A percentile compares a stretch with the other conserved stretches of the same genome.
Evolutionary conservation across 2,797 vertebrate genomes (phyloP).

Genomic region (Pteropus rufus): DNA sequence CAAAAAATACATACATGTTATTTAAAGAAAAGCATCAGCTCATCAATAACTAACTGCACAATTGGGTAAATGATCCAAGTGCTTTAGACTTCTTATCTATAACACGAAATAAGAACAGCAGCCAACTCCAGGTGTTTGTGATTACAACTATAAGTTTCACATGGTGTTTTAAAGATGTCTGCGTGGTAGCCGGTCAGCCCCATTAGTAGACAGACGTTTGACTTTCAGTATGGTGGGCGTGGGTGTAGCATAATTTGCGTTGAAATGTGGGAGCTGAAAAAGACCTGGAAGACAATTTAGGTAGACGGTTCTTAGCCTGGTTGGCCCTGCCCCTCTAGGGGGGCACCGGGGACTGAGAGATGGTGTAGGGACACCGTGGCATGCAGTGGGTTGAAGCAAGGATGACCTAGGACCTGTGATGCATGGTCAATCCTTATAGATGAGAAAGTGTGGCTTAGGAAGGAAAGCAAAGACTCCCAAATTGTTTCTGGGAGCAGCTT

Average conservation of each 20-base stretch:
- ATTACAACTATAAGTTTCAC: neutral
- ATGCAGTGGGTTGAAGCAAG: neutral
- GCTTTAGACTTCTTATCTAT: neutral
- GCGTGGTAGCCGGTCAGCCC: no score
- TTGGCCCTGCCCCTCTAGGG: neutral
- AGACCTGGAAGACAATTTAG: neutral
- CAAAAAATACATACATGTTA: neutral
- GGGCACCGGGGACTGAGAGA: neutral
- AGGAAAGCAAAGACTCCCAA: neutral
- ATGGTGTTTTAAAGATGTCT: neutral
- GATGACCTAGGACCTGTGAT: neutral
- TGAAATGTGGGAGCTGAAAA: neutral
- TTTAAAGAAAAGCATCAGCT: neutral
- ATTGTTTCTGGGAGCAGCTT: neutral
- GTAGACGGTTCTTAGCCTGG: no score
- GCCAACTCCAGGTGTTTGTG: no score
- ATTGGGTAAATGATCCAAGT: no score
- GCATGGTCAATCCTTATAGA: neutral
- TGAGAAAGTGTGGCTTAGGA: neutral
- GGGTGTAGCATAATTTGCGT: neutral
- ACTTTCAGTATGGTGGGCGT: fast-evolving
- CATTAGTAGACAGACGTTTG: neutral
- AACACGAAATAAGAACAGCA: neutral
- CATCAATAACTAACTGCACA: fast-evolving
- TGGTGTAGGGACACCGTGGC: neutral